Base-by-base conservation (phyloP, 1,140 invertebrate species). In the Phymorhynchus buccinoides region DNA sequence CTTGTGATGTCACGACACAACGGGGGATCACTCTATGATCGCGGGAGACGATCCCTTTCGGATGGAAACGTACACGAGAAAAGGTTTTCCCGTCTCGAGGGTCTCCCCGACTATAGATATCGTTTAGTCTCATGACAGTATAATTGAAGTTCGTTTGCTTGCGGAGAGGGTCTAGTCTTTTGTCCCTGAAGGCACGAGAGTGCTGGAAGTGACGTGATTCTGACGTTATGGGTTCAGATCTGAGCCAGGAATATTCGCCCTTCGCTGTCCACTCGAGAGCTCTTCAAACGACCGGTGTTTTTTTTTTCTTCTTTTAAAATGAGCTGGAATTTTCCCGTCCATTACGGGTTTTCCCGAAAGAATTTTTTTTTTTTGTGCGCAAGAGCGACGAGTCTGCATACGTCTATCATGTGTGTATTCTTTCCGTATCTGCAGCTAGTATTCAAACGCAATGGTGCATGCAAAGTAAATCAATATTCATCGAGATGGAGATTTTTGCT, bases 1-100 rank as follows among this genome's bases (percentile, higher is more conserved):
- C 22, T 79, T 52, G 77, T 52, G 77, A 79, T 48, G 77, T 79
- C 77, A 52, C 77, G 27, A 30, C 77, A 32, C 81, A 44, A 83
- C 81, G 81, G 81, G 81, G 73, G 81, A 68, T 71, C 81, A 83
- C 81, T 83, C 81, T 83, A 39, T 35, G 81, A 66, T 83, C 77
- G 32, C 62, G 12, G 52, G 30, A 62, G 66, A 52, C 71, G 81
- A 68, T 71, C 81, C 30, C 81, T 83, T 62, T 56, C 73, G 62
- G 81, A 62, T 71, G 52, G 81, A 83, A 83, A 83, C 62, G 62
- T 83, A 83, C 62, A 83, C 81, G 81, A 83, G 81, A 83, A 83
- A n/a, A 83, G 81, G 66, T 71, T 66, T 82, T 83, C n/a, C 81
- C 66, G 27, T 41, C 66, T 71, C n/a, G 22, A 83, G 81, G 9